Evolutionary conservation across 2,888 invertebrate genomes (phyloP).

Genomic region (Brachypalpus laphriformis): DNA sequence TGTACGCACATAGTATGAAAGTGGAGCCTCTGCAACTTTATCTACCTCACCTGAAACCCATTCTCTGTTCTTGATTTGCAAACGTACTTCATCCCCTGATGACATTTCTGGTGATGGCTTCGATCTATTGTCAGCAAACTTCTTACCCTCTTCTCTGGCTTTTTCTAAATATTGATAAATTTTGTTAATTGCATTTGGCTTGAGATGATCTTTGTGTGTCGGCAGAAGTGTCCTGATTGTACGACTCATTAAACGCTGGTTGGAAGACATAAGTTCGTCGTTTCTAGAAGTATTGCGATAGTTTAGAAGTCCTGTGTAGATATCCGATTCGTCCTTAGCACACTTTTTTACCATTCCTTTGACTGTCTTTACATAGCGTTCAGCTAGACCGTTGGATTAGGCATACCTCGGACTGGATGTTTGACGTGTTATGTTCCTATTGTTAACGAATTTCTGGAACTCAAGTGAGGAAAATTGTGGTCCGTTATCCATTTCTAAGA

Average conservation of each 20-base stretch:
- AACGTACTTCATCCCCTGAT: not conserved
- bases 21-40: not conserved
- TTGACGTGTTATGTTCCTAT: slow-evolving; percentile 57
- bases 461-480: slow-evolving; percentile 53
- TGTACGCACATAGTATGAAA: not conserved
- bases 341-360: no score
- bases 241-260: slow-evolving; percentile 58
- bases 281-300: slow-evolving; percentile 60
- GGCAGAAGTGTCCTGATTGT: not conserved
- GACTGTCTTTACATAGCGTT: slow-evolving; percentile 51
- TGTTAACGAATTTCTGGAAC: slow-evolving; percentile 52
- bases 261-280: slow-evolving; percentile 54
- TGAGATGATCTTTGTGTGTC: not conserved
- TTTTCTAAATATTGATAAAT: not conserved
- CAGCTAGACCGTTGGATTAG: slow-evolving; percentile 61
- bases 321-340: slow-evolving; percentile 35
- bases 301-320: slow-evolving; percentile 51
- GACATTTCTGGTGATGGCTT: not conserved
- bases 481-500: slow-evolving; percentile 12
- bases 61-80: not conserved
- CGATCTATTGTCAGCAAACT: not conserved
- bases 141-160: not conserved
- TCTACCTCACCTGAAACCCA: not conserved
- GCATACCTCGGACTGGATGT: slow-evolving; percentile 65
- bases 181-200: not conserved